Evolutionary conservation across 1,140 invertebrate species (phyloP).

Genomic region (Phocides pigmalion): DNA sequence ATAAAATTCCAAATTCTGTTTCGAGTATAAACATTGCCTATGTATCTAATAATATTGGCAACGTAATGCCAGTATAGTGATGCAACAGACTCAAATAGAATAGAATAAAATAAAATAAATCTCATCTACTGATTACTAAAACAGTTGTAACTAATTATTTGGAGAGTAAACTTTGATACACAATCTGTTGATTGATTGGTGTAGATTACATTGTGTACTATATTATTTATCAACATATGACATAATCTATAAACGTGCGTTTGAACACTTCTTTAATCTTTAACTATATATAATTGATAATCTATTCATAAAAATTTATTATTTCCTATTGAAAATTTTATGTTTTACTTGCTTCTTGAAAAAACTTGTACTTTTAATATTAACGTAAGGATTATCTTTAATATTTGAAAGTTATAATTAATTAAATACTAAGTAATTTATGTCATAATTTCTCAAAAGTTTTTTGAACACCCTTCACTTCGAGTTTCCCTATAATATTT

Average conservation of each 20-base stretch:
- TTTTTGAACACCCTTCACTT: neutral
- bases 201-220: neutral
- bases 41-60: neutral
- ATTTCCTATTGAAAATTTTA: too few relatives aligned
- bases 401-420: too few relatives aligned
- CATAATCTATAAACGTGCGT: too few relatives aligned
- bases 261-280: too few relatives aligned
- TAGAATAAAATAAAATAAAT: conserved; percentile 30
- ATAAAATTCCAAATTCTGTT: conserved; percentile 14
- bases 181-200: neutral
- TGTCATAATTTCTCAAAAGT: neutral
- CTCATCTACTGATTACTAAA: conserved; percentile 9
- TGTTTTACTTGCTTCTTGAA: too few relatives aligned
- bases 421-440: too few relatives aligned
- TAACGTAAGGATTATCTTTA: too few relatives aligned
- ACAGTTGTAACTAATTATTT: conserved; percentile 25
- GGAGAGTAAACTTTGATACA: conserved; percentile 12
- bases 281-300: too few relatives aligned
- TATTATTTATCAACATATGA: neutral
- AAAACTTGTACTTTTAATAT: too few relatives aligned
- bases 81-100: conserved; percentile 14
- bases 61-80: conserved; percentile 7
- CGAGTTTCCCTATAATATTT: conserved; percentile 15
- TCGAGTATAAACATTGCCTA: conserved; percentile 13
- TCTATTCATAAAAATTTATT: too few relatives aligned